Percentiles rank a stretch among this genome's conserved stretches.
Conservation (phyloP, 2,113 vertebrate genomes). For the Malurus cyaneus region DNA sequence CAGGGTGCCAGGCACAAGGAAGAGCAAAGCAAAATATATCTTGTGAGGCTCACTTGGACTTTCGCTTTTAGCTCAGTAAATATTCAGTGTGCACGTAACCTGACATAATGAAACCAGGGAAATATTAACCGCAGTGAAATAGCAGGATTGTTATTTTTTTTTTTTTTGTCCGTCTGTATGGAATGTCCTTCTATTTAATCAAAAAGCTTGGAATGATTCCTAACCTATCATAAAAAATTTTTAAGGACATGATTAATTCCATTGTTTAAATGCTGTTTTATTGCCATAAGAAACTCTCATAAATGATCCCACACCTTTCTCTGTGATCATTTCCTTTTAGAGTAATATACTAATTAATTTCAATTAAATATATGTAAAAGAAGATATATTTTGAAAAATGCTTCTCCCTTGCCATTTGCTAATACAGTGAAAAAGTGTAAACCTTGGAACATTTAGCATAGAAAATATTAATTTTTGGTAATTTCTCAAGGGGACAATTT, state of each 20-base stretch:
- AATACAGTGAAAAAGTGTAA: slow-evolving; percentile 86
- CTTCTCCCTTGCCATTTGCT: slow-evolving; percentile 76
- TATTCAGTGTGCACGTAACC: slow-evolving; percentile 28
- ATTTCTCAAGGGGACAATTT: slow-evolving; percentile 86
- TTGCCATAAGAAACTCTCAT: slow-evolving; percentile 72
- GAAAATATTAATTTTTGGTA: slow-evolving; percentile 90
- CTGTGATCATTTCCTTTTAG: slow-evolving; percentile 74
- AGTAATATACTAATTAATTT: slow-evolving; percentile 82
- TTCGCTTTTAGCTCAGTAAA: slow-evolving; percentile 52
- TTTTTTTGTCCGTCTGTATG: neutral
- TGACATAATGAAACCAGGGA: slow-evolving; percentile 40
- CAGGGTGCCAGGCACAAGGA: neutral
- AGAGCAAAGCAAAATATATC: slow-evolving; percentile 40
- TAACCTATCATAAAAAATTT: slow-evolving; percentile 67
- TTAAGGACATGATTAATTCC: slow-evolving; percentile 74
- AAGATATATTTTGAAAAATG: slow-evolving; percentile 82
- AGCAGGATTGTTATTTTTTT: neutral
- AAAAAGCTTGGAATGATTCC: slow-evolving; percentile 64
- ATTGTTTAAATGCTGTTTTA: slow-evolving; percentile 79
- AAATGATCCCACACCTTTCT: slow-evolving; percentile 73
- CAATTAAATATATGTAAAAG: slow-evolving; percentile 84
- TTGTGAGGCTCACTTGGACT: slow-evolving; percentile 17
- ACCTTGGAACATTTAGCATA: slow-evolving; percentile 83
- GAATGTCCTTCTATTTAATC: slow-evolving; percentile 68
- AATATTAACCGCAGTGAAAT: slow-evolving; percentile 20